Conservation (phyloP, 2,888 invertebrate genomes). For the Drosophila meridiana region DNA sequence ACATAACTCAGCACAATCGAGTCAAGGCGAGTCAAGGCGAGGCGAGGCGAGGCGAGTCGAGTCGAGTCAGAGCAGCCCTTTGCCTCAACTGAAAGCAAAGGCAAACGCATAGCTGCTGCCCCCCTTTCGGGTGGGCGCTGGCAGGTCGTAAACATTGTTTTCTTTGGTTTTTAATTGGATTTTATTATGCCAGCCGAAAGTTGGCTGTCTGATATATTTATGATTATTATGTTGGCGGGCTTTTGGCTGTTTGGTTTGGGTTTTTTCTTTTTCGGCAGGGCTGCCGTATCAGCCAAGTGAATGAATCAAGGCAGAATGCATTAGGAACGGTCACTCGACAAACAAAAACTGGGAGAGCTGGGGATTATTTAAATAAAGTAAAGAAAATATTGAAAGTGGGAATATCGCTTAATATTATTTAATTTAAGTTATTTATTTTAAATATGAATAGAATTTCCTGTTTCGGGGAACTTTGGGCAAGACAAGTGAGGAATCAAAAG, state of each 20-base stretch:
- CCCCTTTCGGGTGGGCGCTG: constrained; percentile 43
- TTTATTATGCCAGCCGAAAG: constrained; percentile 78
- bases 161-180: constrained; percentile 81
- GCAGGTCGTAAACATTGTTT: constrained; percentile 79
- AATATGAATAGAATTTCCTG: neutral
- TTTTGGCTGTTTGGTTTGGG: constrained; percentile 24
- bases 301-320: neutral
- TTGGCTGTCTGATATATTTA: constrained; percentile 81
- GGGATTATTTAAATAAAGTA: neutral
- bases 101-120: constrained; percentile 4
- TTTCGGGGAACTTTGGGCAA: too few relatives aligned
- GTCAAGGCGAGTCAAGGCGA: neutral
- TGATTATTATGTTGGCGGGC: constrained; percentile 83
- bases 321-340: neutral
- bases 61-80: constrained; percentile 48
- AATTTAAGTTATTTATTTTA: neutral
- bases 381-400: neutral
- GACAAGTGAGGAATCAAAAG: too few relatives aligned
- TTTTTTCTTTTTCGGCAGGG: constrained; percentile 56
- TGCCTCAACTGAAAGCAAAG: constrained; percentile 9
- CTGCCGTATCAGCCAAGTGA: constrained; percentile 25
- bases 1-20: constrained; percentile 70
- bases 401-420: neutral
- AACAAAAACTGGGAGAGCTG: neutral
- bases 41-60: neutral